Conservation (phyloP, 1,140 invertebrate species). For the Gonatopus flavifemur region DNA sequence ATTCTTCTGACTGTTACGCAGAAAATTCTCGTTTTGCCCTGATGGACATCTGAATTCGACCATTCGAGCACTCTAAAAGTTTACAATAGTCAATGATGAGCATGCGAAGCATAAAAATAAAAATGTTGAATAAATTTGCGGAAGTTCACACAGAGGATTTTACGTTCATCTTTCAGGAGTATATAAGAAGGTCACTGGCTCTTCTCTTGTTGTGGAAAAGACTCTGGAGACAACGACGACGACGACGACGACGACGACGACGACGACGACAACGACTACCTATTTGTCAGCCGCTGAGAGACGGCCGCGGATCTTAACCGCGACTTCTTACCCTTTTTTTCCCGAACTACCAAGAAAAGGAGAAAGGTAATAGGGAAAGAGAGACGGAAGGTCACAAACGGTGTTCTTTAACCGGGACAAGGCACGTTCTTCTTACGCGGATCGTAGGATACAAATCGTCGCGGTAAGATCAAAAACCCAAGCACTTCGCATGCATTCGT, state of each 20-base stretch:
- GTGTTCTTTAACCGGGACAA: constrained; percentile 6
- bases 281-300: constrained; percentile 35
- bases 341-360: not conserved
- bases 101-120: no score
- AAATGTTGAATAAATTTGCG: no score
- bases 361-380: not conserved
- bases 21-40: constrained; percentile 23
- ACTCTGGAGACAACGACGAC: no score
- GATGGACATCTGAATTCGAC: constrained; percentile 36
- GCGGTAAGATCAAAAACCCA: constrained; percentile 36
- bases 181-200: no score
- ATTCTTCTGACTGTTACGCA: no score
- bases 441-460: constrained; percentile 34
- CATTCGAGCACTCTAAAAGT: constrained; percentile 26
- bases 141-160: no score
- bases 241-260: constrained; percentile 19
- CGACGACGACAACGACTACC: constrained; percentile 19
- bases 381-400: not conserved
- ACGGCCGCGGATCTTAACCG: constrained; percentile 25
- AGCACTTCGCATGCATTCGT: constrained; percentile 22
- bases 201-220: no score
- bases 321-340: constrained; percentile 1
- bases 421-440: constrained; percentile 24
- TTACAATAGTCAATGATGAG: no score
- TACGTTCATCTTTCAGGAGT: no score